These are phyloP conservation scores for Cyrtonyx montezumae DNA, from an alignment of 2,113 vertebrate species.

Conservation along the genomic window DNA sequence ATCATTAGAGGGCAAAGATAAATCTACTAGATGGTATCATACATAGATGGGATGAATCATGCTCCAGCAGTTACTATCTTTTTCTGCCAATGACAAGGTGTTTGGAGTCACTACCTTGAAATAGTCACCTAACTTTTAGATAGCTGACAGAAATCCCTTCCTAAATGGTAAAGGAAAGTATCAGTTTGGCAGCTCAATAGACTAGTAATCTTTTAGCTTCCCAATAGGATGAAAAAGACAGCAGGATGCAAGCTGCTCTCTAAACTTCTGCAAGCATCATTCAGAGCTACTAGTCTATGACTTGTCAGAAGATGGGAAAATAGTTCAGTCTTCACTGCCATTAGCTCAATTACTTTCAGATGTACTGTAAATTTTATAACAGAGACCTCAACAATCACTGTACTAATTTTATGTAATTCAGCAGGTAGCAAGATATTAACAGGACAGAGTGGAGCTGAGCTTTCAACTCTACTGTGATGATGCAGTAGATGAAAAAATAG, in stretches of 20 bases:
- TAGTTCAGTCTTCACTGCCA: background rate
- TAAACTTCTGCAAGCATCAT: background rate
- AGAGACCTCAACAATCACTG: background rate
- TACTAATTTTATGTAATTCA: background rate
- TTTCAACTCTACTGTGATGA: background rate
- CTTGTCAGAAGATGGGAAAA: slow-evolving; percentile 11
- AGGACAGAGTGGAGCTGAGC: background rate
- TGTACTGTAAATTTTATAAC: background rate
- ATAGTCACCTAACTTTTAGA: background rate
- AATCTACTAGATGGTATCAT: background rate
- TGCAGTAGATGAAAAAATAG: background rate
- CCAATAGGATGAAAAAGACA: background rate
- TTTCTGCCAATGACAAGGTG: background rate
- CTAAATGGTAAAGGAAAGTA: background rate
- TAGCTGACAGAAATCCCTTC: background rate
- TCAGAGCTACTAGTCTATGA: slow-evolving; percentile 7
- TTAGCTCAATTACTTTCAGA: slow-evolving; percentile 8
- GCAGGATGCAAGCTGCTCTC: background rate
- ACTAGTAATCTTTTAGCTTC: background rate
- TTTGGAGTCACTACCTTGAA: background rate
- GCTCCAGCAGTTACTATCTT: background rate
- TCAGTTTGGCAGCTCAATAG: background rate
- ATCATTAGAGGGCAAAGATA: background rate
- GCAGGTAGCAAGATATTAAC: background rate
- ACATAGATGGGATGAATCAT: background rate